A percentile compares a stretch with the other conserved stretches of the same genome.
These are phyloP conservation scores for Alligator sinensis DNA, from an alignment of 2,113 vertebrate genomes.

Conservation along the genomic window DNA sequence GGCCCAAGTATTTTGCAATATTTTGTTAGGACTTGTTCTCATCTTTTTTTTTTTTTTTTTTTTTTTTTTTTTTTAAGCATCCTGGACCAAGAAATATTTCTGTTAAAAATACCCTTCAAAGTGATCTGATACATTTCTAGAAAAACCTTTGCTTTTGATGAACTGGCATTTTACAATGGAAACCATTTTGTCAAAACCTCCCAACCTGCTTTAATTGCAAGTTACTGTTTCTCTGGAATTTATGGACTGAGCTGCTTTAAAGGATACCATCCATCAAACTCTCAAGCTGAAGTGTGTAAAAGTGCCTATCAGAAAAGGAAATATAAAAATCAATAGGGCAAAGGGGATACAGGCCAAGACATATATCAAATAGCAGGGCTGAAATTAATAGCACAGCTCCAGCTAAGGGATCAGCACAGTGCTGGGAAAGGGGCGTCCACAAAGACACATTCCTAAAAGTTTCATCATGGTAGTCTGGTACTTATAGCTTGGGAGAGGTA, in stretches of 20 bases:
- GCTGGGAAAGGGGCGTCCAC: not conserved
- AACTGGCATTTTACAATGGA: not conserved
- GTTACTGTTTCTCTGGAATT: not conserved
- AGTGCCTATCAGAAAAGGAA: not conserved
- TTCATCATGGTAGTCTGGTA: conserved; percentile 3
- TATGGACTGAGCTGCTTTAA: not conserved
- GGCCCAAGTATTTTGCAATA: not conserved
- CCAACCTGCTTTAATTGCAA: not conserved
- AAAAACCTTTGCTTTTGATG: not conserved
- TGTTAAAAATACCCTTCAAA: not conserved
- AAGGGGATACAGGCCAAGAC: not conserved
- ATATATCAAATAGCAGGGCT: not conserved
- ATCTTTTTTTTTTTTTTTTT: not conserved
- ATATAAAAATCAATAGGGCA: not conserved
- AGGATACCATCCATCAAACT: not conserved
- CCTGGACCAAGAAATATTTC: not conserved
- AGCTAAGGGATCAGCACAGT: not conserved
- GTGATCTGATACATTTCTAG: not conserved
- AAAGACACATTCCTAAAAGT: not conserved
- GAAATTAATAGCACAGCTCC: conserved; percentile 24
- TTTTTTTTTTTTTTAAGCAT: not conserved
- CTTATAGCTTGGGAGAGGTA: conserved; percentile 33
- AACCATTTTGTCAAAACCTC: not conserved
- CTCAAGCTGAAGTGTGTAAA: not conserved
- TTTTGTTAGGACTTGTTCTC: not conserved